These are phyloP conservation scores for Scomber scombrus DNA, from an alignment of 2,113 vertebrate genomes.

Conservation along the genomic window DNA sequence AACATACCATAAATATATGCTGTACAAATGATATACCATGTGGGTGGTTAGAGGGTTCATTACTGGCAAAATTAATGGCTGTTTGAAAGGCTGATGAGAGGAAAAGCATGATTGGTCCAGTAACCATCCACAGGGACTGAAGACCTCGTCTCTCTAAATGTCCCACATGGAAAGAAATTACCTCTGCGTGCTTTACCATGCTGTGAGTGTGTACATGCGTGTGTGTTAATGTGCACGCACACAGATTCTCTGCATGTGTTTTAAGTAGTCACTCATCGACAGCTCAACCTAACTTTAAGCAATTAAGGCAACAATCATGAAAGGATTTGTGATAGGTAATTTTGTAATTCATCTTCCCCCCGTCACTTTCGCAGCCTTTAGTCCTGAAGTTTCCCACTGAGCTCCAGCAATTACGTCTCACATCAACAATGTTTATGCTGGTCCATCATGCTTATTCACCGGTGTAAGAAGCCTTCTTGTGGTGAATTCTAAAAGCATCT, in stretches of 20 bases:
- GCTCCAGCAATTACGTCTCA: conserved; percentile 11
- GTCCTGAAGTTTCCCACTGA: conserved; percentile 28
- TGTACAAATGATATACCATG: conserved; percentile 27
- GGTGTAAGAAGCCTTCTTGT: background rate
- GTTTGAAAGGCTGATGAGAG: conserved; percentile 53
- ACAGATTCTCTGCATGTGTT: background rate
- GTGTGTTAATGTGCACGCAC: background rate
- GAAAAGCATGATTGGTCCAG: conserved; percentile 46
- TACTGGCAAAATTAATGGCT: conserved; percentile 34
- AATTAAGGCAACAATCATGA: conserved; percentile 34
- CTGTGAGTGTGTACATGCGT: background rate
- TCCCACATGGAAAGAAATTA: conserved; percentile 31
- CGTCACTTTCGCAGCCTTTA: conserved; percentile 24
- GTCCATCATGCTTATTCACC: background rate
- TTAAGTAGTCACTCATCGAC: conserved; percentile 6
- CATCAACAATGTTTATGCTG: background rate
- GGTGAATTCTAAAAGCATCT: background rate
- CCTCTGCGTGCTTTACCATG: background rate
- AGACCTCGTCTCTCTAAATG: conserved; percentile 3
- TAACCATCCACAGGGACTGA: conserved; percentile 40
- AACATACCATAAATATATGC: conserved; percentile 11
- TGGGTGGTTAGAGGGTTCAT: conserved; percentile 38
- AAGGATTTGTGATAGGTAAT: background rate
- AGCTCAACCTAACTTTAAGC: conserved; percentile 3
- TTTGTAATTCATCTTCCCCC: conserved; percentile 2